Conservation (phyloP, 2,888 invertebrate genomes). For the Scrobipalpa atriplicella region DNA sequence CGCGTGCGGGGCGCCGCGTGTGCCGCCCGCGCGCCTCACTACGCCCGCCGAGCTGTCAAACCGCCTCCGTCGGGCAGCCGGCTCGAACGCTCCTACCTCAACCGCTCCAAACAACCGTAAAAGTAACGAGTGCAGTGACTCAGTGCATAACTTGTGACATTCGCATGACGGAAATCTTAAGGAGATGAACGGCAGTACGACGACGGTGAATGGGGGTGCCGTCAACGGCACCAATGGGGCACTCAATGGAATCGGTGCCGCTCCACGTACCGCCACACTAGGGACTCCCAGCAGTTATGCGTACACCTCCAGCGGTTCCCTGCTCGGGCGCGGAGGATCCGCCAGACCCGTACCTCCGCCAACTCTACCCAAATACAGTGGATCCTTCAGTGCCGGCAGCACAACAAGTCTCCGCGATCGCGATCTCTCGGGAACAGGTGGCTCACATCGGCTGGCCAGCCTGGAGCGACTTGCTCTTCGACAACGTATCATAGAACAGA, state of each 20-base stretch:
- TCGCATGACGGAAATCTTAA: conserved; percentile 72
- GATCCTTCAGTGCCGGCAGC: conserved; percentile 89
- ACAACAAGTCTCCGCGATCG: conserved; percentile 84
- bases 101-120: conserved; percentile 65
- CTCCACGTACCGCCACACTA: conserved; percentile 76
- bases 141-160: conserved; percentile 70
- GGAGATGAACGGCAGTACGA: conserved; percentile 82
- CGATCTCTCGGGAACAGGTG: conserved; percentile 86
- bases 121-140: conserved; percentile 62
- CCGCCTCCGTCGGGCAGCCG: conserved; percentile 79
- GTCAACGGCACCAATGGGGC: conserved; percentile 75
- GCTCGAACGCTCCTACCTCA: conserved; percentile 74
- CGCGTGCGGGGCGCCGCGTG: conserved; percentile 61
- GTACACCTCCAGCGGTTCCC: conserved; percentile 84
- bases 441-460: conserved; percentile 91
- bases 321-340: conserved; percentile 84
- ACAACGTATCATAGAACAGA: conserved; percentile 90
- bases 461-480: conserved; percentile 91
- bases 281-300: conserved; percentile 84
- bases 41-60: conserved; percentile 76
- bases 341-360: conserved; percentile 89
- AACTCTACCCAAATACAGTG: conserved; percentile 90
- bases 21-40: conserved; percentile 72
- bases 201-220: conserved; percentile 78
- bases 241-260: conserved; percentile 72